These are phyloP conservation scores for Sebastes fasciatus DNA, from an alignment of 2,113 vertebrate species.

Conservation along the genomic window DNA sequence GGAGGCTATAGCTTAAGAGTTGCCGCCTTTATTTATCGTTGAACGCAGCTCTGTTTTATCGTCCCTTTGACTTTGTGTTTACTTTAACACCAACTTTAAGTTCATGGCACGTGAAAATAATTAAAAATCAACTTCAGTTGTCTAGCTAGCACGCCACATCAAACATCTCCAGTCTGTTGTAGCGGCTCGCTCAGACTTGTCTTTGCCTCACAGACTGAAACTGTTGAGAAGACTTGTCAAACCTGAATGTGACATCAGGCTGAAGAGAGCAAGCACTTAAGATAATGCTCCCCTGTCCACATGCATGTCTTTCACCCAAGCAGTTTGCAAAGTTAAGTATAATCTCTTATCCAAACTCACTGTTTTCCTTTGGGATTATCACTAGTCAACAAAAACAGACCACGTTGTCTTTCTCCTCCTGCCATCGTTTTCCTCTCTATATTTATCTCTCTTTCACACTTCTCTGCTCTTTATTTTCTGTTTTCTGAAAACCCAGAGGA, in stretches of 20 bases:
- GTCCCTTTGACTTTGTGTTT: neutral
- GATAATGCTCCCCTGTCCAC: slow-evolving; percentile 19
- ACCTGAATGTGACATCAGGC: slow-evolving; percentile 67
- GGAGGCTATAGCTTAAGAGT: neutral
- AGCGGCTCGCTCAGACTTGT: neutral
- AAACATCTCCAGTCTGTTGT: neutral
- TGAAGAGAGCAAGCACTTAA: slow-evolving; percentile 20
- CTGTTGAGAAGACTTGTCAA: slow-evolving; percentile 59
- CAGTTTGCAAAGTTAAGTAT: neutral
- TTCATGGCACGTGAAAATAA: neutral
- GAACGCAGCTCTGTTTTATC: neutral
- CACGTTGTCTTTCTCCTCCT: neutral
- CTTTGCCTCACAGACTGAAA: slow-evolving; percentile 28
- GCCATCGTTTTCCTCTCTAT: slow-evolving; percentile 10
- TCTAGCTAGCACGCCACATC: neutral
- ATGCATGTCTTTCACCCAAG: neutral
- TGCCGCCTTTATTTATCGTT: neutral
- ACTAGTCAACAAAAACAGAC: neutral
- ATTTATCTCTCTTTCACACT: neutral
- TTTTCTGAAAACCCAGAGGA: slow-evolving; percentile 23
- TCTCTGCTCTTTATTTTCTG: slow-evolving; percentile 1
- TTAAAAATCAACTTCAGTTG: neutral
- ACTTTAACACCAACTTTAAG: neutral
- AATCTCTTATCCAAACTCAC: slow-evolving; percentile 11
- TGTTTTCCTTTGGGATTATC: neutral